Evolutionary conservation across 2,113 vertebrate species (phyloP), one percentile per base, ranked within the genome.

Genomic region (Austrofundulus limnaeus): DNA sequence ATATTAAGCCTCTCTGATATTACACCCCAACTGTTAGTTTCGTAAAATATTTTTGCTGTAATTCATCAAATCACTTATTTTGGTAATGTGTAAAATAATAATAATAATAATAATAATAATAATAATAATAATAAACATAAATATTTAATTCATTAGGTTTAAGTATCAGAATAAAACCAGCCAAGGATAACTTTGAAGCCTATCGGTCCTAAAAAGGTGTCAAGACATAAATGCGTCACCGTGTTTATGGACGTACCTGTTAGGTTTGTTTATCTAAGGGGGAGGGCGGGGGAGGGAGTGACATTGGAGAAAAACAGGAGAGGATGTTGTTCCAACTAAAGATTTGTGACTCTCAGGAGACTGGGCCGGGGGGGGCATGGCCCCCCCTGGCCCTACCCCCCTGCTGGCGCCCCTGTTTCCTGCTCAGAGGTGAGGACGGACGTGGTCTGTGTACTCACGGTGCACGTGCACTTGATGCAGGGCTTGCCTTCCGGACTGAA

Each of bases 401-500:
- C n/a, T n/a, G n/a, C n/a, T n/a, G n/a, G n/a, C n/a, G n/a, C n/a
- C n/a, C n/a, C n/a, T n/a, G n/a, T n/a, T n/a, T n/a, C n/a, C n/a
- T 19, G 25, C 51, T 46, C 20, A 46, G 43, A 60, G 25, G 50
- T 43, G 37, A 21, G 28, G 8, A 0, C 56, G 50, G 63, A 25
- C 21, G 39, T 13, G 37, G 60, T 37, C 25, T 63, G 57, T 68
- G 49, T 31, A 72, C 75, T 98, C 91, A 99, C 97, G 61, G 93
- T 88, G 85, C 97, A 99, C 67, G 90, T 93, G 69, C 97, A 99
- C 83, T 88, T 95, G 86, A 92, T 93, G 75, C 97, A 99, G 60
- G 94, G 93, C 83, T 93, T 93, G 43, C 93, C 94, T 86, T 98
- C 95, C 3, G 96, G 96, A 70, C 90, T 92, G 85, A 99, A 98